Evolutionary conservation across 2,797 vertebrate species (phyloP), one percentile per base, ranked within the genome.

Genomic region (Manis pentadactyla): DNA sequence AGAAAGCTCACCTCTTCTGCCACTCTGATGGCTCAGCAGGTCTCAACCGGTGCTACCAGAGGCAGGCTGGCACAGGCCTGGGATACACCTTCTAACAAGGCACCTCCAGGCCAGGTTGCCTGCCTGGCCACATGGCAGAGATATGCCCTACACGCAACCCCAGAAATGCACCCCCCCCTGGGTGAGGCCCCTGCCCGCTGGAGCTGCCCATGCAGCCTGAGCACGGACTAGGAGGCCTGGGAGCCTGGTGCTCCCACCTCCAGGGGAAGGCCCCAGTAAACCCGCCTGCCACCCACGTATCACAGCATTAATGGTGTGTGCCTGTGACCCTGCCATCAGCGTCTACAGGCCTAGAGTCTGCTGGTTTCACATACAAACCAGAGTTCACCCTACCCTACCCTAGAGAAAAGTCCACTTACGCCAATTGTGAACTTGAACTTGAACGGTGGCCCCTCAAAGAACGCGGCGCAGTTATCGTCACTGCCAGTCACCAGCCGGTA

Each of bases 371-470:
- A 0, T 0, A 25, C 5, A 55, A 68, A 69, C 29, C 64, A 34
- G 61, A 74, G 13, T 31, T 53, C n/a, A 75, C 18, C 64, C 29
- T 15, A 13, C 3, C 12, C 31, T 18, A 31, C 19, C 63, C 11
- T 42, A 4, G 3, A 29, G 19, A 53, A 17, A 95, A 27, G 31
- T 69, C 17, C 91, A 99, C 99, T 99, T 96, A 99, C 99, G 0
- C 97, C 98, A 2, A 99, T 83, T 25, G 99, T 99, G 98, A 99
- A 99, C 98, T 99, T 99, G 98, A 99, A 99, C 97, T 99, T 99
- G 98, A 99, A 99, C 0, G 99, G 99, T 1, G 99, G 99, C 71
- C 99, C 99, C 98, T 99, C 99, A 6, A 98, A 99, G 98, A 99
- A 99, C 2, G 99, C 99, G 0, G 97, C 98, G 17, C 98, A 98